Evolutionary conservation across 2,888 invertebrate genomes (phyloP).

Genomic region (Rhopalosiphum nymphaeae): DNA sequence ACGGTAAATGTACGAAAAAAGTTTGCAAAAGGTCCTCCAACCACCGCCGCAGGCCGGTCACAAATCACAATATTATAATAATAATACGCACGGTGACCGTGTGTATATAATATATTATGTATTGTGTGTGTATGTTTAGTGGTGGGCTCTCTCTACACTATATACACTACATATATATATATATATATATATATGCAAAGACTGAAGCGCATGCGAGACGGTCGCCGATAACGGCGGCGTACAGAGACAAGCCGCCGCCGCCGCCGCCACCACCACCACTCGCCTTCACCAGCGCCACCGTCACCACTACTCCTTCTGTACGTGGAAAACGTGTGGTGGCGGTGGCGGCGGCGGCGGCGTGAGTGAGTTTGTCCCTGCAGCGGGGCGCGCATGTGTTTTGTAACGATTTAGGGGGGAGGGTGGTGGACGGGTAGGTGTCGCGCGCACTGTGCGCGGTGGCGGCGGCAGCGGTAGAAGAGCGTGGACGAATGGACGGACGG

Average conservation of each 20-base stretch:
- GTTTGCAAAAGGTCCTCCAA: not conserved
- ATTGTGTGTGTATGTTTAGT: not conserved
- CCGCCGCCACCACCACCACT: not conserved
- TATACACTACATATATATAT: not conserved
- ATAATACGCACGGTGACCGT: not conserved
- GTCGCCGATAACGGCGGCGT: conserved; percentile 42
- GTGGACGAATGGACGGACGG: conserved; percentile 3
- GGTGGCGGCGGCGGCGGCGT: not conserved
- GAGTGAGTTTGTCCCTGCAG: conserved; percentile 29
- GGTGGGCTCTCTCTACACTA: not conserved
- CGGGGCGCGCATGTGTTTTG: conserved; percentile 61
- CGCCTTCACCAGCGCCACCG: not conserved
- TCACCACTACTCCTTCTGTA: not conserved
- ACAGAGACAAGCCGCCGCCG: conserved; percentile 49
- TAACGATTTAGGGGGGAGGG: conserved; percentile 53
- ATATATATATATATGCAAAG: not conserved
- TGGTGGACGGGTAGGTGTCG: conserved; percentile 31
- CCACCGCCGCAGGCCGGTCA: not conserved
- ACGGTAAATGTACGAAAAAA: not conserved
- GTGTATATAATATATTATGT: not conserved
- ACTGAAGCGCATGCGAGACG: conserved; percentile 40
- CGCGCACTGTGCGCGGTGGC: not conserved
- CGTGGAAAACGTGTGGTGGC: not conserved
- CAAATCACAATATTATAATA: not conserved
- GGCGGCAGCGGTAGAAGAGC: not conserved